These are phyloP conservation scores for Cataglyphis cursor DNA, from an alignment of 2,888 invertebrate genomes.

Conservation along the genomic window DNA sequence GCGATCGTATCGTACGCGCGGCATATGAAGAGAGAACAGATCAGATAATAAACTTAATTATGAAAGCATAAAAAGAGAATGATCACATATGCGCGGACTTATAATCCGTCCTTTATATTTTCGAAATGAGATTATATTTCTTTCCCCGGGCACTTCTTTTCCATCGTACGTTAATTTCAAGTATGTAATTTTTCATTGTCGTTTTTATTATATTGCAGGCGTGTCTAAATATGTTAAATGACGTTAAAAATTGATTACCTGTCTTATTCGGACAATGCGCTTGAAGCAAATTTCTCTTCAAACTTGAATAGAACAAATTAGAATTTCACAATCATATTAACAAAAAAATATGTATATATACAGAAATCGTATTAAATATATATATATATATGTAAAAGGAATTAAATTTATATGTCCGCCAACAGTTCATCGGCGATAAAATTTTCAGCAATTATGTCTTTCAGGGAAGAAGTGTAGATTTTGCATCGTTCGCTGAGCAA, in stretches of 20 bases:
- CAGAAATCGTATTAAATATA: not conserved
- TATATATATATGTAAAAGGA: not conserved
- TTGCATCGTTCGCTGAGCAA: constrained; percentile 21
- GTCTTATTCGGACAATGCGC: not conserved
- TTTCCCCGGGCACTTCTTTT: not conserved
- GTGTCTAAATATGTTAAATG: not conserved
- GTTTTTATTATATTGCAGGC: not conserved
- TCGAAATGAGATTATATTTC: not conserved
- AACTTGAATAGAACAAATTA: not conserved
- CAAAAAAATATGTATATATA: not conserved
- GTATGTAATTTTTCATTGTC: not conserved
- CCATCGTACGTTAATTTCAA: not conserved
- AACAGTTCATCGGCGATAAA: not conserved
- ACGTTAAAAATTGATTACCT: not conserved
- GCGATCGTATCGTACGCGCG: not conserved
- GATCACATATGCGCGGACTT: not conserved
- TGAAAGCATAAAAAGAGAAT: constrained; percentile 20
- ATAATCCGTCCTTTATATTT: not conserved
- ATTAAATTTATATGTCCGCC: not conserved
- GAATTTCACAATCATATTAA: not conserved
- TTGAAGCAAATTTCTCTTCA: too few relatives aligned
- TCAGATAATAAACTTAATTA: constrained; percentile 46
- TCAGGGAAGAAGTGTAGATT: not conserved
- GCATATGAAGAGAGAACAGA: not conserved
- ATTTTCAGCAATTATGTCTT: constrained; percentile 38